A percentile compares a stretch with the other conserved stretches of the same genome.
Conservation (phyloP, 1,140 invertebrate genomes). For the Papilio machaon region DNA sequence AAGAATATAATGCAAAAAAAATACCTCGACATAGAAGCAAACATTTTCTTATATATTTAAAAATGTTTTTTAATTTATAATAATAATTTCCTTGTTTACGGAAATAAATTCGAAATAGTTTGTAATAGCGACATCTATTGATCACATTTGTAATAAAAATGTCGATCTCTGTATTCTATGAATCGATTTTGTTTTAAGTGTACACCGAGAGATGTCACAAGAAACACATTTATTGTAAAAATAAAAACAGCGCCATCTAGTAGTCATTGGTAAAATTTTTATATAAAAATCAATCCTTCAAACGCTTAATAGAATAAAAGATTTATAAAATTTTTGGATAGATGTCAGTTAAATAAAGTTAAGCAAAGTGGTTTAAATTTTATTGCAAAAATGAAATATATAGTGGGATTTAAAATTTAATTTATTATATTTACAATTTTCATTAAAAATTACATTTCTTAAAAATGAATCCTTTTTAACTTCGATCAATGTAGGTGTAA, state of each 20-base stretch:
- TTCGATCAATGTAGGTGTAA: constrained; percentile 25
- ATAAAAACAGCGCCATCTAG: neutral
- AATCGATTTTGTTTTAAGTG: neutral
- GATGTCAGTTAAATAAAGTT: neutral
- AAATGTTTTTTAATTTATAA: too few species aligned
- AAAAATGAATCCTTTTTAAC: neutral
- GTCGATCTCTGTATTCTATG: neutral
- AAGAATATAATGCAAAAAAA: too few species aligned
- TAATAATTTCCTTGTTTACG: too few species aligned
- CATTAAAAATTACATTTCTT: too few species aligned
- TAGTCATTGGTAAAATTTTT: neutral
- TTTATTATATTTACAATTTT: too few species aligned
- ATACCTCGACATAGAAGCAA: neutral
- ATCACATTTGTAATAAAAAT: neutral
- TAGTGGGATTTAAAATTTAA: too few species aligned
- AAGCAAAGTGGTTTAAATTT: too few species aligned
- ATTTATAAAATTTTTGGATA: neutral
- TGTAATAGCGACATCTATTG: neutral
- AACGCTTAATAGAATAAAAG: neutral
- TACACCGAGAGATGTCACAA: neutral
- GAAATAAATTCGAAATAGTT: neutral
- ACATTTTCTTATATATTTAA: neutral
- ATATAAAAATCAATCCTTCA: neutral
- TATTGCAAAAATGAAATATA: neutral
- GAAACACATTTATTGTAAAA: neutral